A percentile compares a stretch with the other conserved stretches of the same genome.
These are phyloP conservation scores for Phyllotreta striolata DNA, from an alignment of 2,888 invertebrate species.

Conservation along the genomic window DNA sequence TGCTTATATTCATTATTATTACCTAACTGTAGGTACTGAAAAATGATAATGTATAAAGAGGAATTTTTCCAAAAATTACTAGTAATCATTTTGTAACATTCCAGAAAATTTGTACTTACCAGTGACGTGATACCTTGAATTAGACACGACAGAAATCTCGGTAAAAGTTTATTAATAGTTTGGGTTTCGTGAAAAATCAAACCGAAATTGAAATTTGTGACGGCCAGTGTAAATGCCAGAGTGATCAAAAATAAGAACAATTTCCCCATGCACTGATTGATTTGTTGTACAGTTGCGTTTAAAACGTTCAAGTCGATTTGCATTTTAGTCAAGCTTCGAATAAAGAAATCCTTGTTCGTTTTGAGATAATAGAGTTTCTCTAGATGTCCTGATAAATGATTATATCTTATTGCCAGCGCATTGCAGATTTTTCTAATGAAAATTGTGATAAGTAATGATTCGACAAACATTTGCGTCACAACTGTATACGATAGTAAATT, in stretches of 20 bases:
- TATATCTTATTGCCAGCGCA: constrained; percentile 3
- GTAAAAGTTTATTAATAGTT: too few relatives aligned
- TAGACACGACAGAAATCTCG: too few relatives aligned
- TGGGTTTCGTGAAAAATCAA: neutral
- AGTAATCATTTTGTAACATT: too few relatives aligned
- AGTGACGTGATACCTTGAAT: too few relatives aligned
- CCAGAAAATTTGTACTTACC: too few relatives aligned
- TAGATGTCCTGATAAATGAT: neutral
- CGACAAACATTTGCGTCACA: neutral
- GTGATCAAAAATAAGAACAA: neutral
- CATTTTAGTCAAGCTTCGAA: neutral
- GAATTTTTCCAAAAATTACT: too few relatives aligned
- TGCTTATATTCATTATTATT: too few relatives aligned
- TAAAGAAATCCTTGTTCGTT: neutral
- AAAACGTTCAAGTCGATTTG: neutral
- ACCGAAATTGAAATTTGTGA: neutral
- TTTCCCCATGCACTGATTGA: neutral
- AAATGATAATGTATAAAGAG: too few relatives aligned
- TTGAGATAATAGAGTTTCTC: neutral
- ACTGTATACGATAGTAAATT: too few relatives aligned
- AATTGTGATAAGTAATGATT: constrained; percentile 2
- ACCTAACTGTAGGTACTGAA: too few relatives aligned
- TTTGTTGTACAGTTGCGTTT: neutral
- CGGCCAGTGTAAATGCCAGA: neutral
- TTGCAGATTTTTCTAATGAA: neutral